phyloP scores from a whole-genome alignment of 2,888 invertebrate species.

The Hirtodrosophila duncani region DNA sequence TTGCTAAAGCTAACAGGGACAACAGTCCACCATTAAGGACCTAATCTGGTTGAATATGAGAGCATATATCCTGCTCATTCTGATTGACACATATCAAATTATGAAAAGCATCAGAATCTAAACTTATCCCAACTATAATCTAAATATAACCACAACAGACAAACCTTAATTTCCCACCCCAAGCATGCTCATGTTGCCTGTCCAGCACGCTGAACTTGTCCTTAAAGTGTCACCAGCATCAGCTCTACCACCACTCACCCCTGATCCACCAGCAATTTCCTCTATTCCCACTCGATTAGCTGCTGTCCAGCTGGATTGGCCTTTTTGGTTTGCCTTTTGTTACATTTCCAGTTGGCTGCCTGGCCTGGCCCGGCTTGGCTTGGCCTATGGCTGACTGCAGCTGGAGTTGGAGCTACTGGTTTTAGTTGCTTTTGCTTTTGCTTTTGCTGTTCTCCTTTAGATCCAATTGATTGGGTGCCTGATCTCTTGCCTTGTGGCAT shows the following conservation, averaged over 20 bases:
- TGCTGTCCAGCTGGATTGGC: conserved; percentile 58
- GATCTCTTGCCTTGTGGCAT: not conserved
- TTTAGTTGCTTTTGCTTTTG: conserved; percentile 28
- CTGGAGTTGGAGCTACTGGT: conserved; percentile 55
- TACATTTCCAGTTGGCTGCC: conserved; percentile 61
- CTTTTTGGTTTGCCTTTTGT: conserved; percentile 53
- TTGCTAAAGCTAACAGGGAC: no score
- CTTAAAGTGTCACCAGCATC: conserved; percentile 18
- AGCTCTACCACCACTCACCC: not conserved
- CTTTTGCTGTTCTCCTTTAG: conserved; percentile 2
- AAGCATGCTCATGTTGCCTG: conserved; percentile 31
- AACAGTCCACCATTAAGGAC: no score
- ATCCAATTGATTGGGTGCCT: conserved; percentile 36
- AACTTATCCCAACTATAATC: no score
- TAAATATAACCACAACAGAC: no score
- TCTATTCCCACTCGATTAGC: conserved; percentile 27
- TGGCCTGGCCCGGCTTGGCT: conserved; percentile 20
- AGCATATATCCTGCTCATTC: no score
- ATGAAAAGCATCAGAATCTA: no score
- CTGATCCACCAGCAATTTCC: not conserved
- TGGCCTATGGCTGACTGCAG: conserved; percentile 20
- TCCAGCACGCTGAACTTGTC: conserved; percentile 34
- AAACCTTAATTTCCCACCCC: conserved; percentile 28
- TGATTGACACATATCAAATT: no score
- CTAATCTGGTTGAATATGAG: no score